Percentiles rank a stretch among this genome's conserved stretches.
These are phyloP conservation scores for Sebastes cheni DNA, from an alignment of 2,797 vertebrate genomes.

Conservation along the genomic window DNA sequence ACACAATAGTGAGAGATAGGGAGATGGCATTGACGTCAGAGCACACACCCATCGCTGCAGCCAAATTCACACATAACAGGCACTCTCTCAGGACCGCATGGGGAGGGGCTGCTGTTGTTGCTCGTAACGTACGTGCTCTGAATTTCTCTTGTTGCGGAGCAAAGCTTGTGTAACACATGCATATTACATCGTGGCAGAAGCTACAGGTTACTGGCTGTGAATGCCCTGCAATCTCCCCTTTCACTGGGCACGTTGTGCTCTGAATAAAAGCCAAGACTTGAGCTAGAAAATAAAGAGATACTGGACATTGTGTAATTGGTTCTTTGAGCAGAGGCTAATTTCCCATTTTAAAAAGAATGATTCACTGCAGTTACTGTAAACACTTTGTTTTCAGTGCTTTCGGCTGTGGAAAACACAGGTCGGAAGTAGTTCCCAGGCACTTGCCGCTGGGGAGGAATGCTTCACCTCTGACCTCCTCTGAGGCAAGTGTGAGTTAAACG, in stretches of 20 bases:
- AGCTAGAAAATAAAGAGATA: background rate
- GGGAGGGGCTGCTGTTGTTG: constrained; percentile 76
- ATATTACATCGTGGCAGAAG: constrained; percentile 56
- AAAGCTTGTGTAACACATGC: constrained; percentile 70
- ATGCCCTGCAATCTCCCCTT: constrained; percentile 3
- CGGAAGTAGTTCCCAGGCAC: constrained; percentile 54
- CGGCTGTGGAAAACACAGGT: background rate
- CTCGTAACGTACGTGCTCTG: constrained; percentile 74
- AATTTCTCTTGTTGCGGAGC: constrained; percentile 63
- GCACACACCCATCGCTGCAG: constrained; percentile 78
- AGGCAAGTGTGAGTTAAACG: constrained; percentile 68
- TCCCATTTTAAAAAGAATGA: background rate
- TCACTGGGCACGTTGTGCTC: background rate
- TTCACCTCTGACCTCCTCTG: constrained; percentile 69
- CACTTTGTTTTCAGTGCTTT: background rate
- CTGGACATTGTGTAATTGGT: constrained; percentile 1
- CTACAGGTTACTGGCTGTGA: constrained; percentile 58
- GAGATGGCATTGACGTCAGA: constrained; percentile 76
- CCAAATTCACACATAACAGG: constrained; percentile 68
- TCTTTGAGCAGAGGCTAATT: constrained; percentile 11
- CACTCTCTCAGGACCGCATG: constrained; percentile 64
- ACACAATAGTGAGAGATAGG: constrained; percentile 31
- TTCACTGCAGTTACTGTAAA: constrained; percentile 1
- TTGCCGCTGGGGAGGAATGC: constrained; percentile 59
- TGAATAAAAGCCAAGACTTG: background rate